Evolutionary conservation across 2,888 invertebrate genomes (phyloP).

Genomic region (Macrophya alboannulata): DNA sequence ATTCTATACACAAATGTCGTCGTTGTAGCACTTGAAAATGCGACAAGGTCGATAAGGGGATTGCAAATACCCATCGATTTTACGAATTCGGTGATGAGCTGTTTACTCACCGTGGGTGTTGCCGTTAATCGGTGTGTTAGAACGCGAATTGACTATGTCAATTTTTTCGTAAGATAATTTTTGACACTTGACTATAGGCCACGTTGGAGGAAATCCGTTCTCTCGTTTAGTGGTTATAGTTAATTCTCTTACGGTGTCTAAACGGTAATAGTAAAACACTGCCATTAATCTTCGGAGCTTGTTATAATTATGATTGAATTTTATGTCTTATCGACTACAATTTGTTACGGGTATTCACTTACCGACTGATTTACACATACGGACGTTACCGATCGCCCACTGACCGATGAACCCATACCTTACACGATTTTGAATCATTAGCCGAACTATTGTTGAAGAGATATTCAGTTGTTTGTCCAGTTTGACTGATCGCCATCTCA

Average conservation of each 20-base stretch:
- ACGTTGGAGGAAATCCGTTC: neutral
- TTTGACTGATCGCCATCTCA: slow-evolving; percentile 63
- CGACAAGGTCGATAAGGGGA: neutral
- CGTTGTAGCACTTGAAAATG: too few species aligned
- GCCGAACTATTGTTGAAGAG: too few species aligned
- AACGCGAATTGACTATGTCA: neutral
- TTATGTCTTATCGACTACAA: neutral
- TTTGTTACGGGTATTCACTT: neutral
- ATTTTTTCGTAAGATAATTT: neutral
- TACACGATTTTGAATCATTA: too few species aligned
- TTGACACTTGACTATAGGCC: slow-evolving; percentile 15
- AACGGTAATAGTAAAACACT: neutral
- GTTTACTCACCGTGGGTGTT: neutral
- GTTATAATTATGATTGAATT: neutral
- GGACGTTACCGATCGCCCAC: slow-evolving; percentile 57
- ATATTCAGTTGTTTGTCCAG: slow-evolving; percentile 40
- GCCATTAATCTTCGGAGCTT: neutral
- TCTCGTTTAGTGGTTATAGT: slow-evolving; percentile 57
- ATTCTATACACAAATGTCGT: neutral
- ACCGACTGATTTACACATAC: slow-evolving; percentile 44
- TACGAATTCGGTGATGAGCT: neutral
- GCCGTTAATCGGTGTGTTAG: neutral
- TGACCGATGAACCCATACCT: neutral
- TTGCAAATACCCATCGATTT: neutral
- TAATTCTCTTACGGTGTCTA: slow-evolving; percentile 23